These are phyloP conservation scores for Cephus cinctus DNA, from an alignment of 1,140 invertebrate genomes.

Conservation along the genomic window DNA sequence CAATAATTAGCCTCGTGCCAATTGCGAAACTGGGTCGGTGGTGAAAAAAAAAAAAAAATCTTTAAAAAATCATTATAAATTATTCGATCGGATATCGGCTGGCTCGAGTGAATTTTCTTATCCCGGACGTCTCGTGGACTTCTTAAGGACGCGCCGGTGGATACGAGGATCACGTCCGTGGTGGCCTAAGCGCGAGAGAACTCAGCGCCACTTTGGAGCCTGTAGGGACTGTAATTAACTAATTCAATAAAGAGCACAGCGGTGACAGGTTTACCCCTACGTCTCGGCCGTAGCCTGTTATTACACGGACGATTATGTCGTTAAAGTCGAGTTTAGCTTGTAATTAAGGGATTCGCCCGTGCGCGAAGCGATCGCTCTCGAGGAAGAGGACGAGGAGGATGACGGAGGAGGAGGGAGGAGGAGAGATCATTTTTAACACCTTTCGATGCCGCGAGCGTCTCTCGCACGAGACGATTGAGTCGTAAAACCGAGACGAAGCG, in stretches of 20 bases:
- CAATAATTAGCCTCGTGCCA: constrained; percentile 8
- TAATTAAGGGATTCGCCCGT: constrained; percentile 31
- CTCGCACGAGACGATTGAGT: constrained; percentile 30
- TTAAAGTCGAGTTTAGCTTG: constrained; percentile 32
- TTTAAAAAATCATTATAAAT: neutral
- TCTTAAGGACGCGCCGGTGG: too few relatives aligned
- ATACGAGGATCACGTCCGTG: too few relatives aligned
- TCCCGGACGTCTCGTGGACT: too few relatives aligned
- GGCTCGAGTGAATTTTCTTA: neutral
- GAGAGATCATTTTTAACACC: too few relatives aligned
- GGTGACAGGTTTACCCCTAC: constrained; percentile 27
- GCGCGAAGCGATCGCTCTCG: constrained; percentile 9
- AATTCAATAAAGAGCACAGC: constrained; percentile 37
- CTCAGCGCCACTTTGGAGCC: neutral
- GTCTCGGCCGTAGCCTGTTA: constrained; percentile 28
- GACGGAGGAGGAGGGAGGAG: too few relatives aligned
- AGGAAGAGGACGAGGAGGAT: too few relatives aligned
- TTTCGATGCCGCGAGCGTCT: neutral
- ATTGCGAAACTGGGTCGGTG: constrained; percentile 2
- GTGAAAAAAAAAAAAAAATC: neutral
- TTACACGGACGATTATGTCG: constrained; percentile 42
- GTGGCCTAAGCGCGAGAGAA: constrained; percentile 7
- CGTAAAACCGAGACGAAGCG: constrained; percentile 27
- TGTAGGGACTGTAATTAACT: constrained; percentile 34
- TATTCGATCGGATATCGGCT: neutral